Evolutionary conservation across 37 sponge, comb jelly and placozoan species (phyloP).

Genomic region (Ianthella basta): DNA sequence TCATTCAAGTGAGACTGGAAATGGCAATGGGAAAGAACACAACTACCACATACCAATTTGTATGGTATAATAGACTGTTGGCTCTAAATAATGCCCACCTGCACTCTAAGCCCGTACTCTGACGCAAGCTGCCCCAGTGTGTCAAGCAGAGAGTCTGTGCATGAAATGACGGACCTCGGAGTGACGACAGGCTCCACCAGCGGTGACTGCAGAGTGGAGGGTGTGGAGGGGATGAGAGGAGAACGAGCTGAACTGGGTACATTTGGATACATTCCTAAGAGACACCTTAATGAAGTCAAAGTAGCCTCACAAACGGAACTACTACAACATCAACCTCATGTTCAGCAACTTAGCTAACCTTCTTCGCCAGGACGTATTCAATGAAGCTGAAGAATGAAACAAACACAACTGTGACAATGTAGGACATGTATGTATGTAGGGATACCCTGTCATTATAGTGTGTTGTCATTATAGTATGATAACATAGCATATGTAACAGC

Average conservation of each 20-base stretch:
- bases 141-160: constrained; percentile 36
- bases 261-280: too few species aligned
- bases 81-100: constrained; percentile 22
- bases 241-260: too few species aligned
- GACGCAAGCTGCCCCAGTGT: constrained; percentile 49
- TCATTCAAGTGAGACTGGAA: constrained; percentile 52
- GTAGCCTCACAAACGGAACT: too few species aligned
- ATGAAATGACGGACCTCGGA: constrained; percentile 66
- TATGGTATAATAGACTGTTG: too few species aligned
- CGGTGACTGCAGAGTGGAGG: constrained; percentile 35
- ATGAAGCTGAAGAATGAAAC: constrained; percentile 22
- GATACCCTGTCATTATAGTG: too few species aligned
- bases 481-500: too few species aligned
- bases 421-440: too few species aligned
- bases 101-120: constrained; percentile 43
- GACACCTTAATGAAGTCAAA: too few species aligned
- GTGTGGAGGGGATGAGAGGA: not conserved
- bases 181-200: constrained; percentile 65
- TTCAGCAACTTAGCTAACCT: constrained; percentile 43
- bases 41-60: too few species aligned
- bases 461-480: too few species aligned
- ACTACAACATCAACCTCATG: too few species aligned
- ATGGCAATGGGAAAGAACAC: not conserved
- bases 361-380: constrained; percentile 41
- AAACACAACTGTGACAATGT: too few species aligned